These are phyloP conservation scores for Marisa cornuarietis DNA, from an alignment of 1,140 invertebrate species.

Conservation along the genomic window DNA sequence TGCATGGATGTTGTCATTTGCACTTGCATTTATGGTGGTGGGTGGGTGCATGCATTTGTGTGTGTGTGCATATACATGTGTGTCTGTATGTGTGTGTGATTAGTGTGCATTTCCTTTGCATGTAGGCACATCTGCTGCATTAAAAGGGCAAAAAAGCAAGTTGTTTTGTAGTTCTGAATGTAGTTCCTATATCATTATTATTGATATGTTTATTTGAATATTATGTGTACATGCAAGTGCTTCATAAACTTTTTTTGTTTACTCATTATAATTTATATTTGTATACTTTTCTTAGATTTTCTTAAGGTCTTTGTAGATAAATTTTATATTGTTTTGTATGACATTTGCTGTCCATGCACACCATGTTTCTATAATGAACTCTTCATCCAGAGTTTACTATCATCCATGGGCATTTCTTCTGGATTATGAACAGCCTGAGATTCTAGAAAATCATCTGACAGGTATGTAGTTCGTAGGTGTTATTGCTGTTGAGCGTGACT, in stretches of 20 bases:
- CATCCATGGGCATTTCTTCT: constrained; percentile 47
- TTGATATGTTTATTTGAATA: not conserved
- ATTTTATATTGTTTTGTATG: not conserved
- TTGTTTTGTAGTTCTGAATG: too few relatives aligned
- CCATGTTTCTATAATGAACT: not conserved
- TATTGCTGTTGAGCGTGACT: not conserved
- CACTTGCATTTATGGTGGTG: not conserved
- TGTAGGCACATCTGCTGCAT: not conserved
- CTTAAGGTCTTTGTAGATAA: not conserved
- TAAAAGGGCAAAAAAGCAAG: too few relatives aligned
- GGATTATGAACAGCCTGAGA: constrained; percentile 57
- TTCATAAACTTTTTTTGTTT: not conserved
- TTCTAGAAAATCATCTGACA: constrained; percentile 54
- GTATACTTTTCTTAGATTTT: not conserved
- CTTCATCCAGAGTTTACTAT: constrained; percentile 45
- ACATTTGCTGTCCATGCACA: not conserved
- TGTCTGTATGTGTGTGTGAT: not conserved
- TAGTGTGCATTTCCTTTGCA: not conserved
- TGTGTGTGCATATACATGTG: not conserved
- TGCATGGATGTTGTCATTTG: not conserved
- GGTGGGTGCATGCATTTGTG: not conserved
- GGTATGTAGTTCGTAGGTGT: constrained; percentile 30
- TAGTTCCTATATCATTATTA: not conserved
- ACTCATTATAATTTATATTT: not conserved
- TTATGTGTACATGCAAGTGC: constrained; percentile 5